Conservation (phyloP, 2,113 vertebrate species). For the Artemisiospiza belli region DNA sequence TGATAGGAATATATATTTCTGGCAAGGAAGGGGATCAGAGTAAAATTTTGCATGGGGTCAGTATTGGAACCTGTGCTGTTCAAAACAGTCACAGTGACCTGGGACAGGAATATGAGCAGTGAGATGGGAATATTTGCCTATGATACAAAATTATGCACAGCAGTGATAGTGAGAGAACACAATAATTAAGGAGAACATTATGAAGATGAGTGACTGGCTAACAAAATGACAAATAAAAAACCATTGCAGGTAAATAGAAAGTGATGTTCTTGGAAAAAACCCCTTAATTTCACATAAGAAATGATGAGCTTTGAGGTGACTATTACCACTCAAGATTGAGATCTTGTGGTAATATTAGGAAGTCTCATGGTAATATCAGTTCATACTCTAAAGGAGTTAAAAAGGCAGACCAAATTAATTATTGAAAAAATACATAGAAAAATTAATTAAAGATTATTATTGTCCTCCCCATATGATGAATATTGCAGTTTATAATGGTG, state of each 20-base stretch:
- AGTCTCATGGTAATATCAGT: neutral
- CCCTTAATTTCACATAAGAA: neutral
- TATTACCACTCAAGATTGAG: neutral
- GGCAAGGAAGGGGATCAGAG: neutral
- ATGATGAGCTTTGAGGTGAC: neutral
- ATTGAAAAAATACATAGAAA: neutral
- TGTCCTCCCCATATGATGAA: neutral
- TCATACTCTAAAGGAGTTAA: neutral
- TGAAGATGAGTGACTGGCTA: neutral
- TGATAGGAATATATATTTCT: neutral
- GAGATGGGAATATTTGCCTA: neutral
- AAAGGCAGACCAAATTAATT: neutral
- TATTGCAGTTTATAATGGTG: neutral
- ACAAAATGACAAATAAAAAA: neutral
- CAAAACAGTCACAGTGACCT: neutral
- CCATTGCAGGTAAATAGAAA: neutral
- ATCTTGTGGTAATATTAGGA: neutral
- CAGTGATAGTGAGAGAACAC: neutral
- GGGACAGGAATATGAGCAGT: neutral
- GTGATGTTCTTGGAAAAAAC: neutral
- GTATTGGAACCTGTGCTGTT: neutral
- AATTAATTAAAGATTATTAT: neutral
- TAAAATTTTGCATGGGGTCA: neutral
- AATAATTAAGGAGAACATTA: neutral
- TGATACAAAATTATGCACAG: neutral